These are phyloP conservation scores for Nixonia krombeini DNA, from an alignment of 1,140 invertebrate species.

Conservation along the genomic window DNA sequence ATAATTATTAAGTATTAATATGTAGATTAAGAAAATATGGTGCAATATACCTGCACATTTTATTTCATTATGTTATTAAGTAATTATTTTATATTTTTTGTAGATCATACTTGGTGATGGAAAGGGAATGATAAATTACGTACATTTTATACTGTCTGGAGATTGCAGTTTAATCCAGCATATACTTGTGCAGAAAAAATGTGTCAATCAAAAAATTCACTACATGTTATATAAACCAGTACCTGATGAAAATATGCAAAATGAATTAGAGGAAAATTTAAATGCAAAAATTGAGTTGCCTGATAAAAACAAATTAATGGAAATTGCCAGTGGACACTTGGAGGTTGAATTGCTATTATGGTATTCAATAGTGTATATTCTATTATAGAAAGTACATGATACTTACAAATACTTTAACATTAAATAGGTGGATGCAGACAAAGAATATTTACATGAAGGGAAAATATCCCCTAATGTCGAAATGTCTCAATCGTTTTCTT, in stretches of 20 bases:
- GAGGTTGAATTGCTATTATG: neutral
- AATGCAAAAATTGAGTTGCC: neutral
- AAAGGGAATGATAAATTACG: slow-evolving; percentile 75
- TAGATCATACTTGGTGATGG: slow-evolving; percentile 75
- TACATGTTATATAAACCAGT: slow-evolving; percentile 70
- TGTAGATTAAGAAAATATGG: too few relatives aligned
- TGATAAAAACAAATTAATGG: neutral
- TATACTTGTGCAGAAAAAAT: slow-evolving; percentile 67
- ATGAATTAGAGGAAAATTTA: neutral
- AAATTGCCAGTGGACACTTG: neutral
- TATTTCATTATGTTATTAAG: neutral
- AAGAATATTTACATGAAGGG: neutral
- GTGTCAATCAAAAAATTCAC: slow-evolving; percentile 57
- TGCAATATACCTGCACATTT: too few relatives aligned
- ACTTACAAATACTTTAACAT: neutral
- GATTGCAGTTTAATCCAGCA: slow-evolving; percentile 76
- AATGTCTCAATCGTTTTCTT: neutral
- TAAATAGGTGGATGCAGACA: neutral
- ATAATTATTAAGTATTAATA: too few relatives aligned
- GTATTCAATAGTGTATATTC: neutral
- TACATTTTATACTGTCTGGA: slow-evolving; percentile 76
- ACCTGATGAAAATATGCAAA: neutral
- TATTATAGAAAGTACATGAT: neutral
- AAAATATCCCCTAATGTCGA: neutral
- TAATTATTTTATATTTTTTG: slow-evolving; percentile 19